These are phyloP conservation scores for Frankliniella fusca DNA, from an alignment of 2,888 invertebrate genomes.

Conservation along the genomic window DNA sequence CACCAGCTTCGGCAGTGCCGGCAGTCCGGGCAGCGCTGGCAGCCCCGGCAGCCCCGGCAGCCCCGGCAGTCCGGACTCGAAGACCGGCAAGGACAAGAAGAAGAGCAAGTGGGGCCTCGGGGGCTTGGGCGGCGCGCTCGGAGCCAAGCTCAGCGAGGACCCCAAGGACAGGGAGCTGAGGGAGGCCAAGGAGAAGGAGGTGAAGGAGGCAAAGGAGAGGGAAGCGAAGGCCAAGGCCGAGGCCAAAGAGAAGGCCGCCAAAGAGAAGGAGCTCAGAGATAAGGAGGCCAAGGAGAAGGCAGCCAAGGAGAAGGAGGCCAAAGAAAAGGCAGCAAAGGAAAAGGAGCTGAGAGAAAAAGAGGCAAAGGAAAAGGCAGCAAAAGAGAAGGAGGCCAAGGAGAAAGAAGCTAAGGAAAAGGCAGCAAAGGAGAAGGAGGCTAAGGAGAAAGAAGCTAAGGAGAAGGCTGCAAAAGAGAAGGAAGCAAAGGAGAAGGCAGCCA, in stretches of 20 bases:
- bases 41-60: slow-evolving; percentile 42
- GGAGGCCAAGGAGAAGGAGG: slow-evolving; percentile 28
- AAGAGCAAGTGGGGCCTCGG: slow-evolving; percentile 43
- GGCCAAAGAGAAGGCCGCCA: slow-evolving; percentile 31
- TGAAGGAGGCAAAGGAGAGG: slow-evolving; percentile 34
- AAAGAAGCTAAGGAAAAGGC: slow-evolving; percentile 30
- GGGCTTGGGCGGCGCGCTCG: slow-evolving; percentile 26
- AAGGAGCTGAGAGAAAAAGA: slow-evolving; percentile 27
- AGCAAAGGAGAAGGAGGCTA: slow-evolving; percentile 27
- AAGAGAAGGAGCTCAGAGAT: slow-evolving; percentile 34
- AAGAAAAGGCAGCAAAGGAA: slow-evolving; percentile 28
- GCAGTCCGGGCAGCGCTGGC: slow-evolving; percentile 40
- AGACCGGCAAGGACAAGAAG: slow-evolving; percentile 44
- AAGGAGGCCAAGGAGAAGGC: slow-evolving; percentile 32
- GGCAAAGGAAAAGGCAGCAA: neutral
- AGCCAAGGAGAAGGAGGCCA: slow-evolving; percentile 30
- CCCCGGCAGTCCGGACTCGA: slow-evolving; percentile 41
- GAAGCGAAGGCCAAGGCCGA: slow-evolving; percentile 33
- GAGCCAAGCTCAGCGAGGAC: slow-evolving; percentile 28
- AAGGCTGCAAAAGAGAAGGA: slow-evolving; percentile 29
- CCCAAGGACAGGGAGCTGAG: slow-evolving; percentile 17
- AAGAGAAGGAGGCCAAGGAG: slow-evolving; percentile 12
- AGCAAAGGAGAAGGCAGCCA: slow-evolving; percentile 11
- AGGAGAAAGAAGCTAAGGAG: slow-evolving; percentile 20
- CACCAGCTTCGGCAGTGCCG: slow-evolving; percentile 40